phyloP scores from a whole-genome alignment of 2,888 invertebrate species.

The Drosophila helvetica region DNA sequence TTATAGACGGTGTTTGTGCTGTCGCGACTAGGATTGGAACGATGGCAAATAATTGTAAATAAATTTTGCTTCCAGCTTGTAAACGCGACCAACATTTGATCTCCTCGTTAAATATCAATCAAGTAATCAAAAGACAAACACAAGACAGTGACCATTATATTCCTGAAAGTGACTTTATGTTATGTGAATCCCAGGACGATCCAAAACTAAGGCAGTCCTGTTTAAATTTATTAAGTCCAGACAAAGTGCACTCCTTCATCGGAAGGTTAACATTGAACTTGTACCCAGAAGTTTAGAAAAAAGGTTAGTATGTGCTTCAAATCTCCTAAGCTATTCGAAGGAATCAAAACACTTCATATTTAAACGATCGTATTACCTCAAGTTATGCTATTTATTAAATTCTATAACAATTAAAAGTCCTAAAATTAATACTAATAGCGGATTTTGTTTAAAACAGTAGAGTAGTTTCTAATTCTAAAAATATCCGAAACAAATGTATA shows the following conservation, averaged over 20 bases:
- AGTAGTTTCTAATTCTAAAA: neutral
- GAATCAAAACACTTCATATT: neutral
- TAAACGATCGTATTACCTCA: neutral
- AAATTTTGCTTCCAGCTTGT: neutral
- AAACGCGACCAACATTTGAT: neutral
- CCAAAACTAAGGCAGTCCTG: neutral
- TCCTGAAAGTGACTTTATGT: neutral
- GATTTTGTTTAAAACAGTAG: neutral
- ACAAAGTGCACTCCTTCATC: slow-evolving; percentile 19
- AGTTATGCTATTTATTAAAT: neutral
- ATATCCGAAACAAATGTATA: neutral
- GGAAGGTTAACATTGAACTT: slow-evolving; percentile 32
- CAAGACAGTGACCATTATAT: neutral
- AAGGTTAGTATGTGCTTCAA: slow-evolving; percentile 36
- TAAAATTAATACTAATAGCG: neutral
- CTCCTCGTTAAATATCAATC: neutral
- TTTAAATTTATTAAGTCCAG: neutral
- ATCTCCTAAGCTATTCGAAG: neutral
- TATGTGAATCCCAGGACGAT: neutral
- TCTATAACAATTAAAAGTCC: neutral
- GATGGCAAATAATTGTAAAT: slow-evolving; percentile 17
- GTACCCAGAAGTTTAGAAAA: slow-evolving; percentile 27
- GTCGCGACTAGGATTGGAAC: slow-evolving; percentile 57
- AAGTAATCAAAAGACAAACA: neutral
- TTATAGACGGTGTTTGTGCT: slow-evolving; percentile 63